phyloP scores from a whole-genome alignment of 2,888 invertebrate genomes.

The Hoplodrina blanda region DNA sequence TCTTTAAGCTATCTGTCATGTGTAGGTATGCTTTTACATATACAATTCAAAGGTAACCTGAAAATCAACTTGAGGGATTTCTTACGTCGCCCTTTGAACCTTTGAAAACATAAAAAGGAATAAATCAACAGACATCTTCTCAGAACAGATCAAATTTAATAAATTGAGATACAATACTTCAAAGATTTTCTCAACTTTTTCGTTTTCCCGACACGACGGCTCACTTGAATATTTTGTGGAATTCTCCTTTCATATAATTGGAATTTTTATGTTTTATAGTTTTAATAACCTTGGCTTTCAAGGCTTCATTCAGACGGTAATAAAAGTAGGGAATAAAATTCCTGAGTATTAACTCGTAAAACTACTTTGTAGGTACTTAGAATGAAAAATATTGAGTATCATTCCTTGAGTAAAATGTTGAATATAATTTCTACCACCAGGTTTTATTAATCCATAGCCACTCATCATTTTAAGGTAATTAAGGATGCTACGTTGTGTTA shows the following conservation, averaged over 20 bases:
- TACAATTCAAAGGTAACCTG: slow-evolving; percentile 42
- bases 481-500: slow-evolving; percentile 5
- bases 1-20: slow-evolving; percentile 2
- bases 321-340: slow-evolving; percentile 54
- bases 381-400: slow-evolving; percentile 18
- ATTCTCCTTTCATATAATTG: slow-evolving; percentile 30
- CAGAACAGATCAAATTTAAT: slow-evolving; percentile 64
- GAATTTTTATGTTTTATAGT: slow-evolving; percentile 45
- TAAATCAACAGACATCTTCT: slow-evolving; percentile 64
- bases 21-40: neutral
- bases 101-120: slow-evolving; percentile 59
- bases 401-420: slow-evolving; percentile 7
- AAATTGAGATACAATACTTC: slow-evolving; percentile 63
- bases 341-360: slow-evolving; percentile 44
- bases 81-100: slow-evolving; percentile 51
- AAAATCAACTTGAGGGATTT: slow-evolving; percentile 58
- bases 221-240: slow-evolving; percentile 40
- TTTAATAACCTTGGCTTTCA: slow-evolving; percentile 48
- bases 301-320: slow-evolving; percentile 28
- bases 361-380: slow-evolving; percentile 44
- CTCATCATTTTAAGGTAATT: slow-evolving; percentile 21
- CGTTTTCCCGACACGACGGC: slow-evolving; percentile 47
- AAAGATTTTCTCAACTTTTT: slow-evolving; percentile 47
- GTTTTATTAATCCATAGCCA: slow-evolving; percentile 6
- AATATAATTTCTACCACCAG: neutral